Evolutionary conservation across 2,888 invertebrate species (phyloP), one percentile per base, ranked within the genome.

Genomic region (Euproctis similis): DNA sequence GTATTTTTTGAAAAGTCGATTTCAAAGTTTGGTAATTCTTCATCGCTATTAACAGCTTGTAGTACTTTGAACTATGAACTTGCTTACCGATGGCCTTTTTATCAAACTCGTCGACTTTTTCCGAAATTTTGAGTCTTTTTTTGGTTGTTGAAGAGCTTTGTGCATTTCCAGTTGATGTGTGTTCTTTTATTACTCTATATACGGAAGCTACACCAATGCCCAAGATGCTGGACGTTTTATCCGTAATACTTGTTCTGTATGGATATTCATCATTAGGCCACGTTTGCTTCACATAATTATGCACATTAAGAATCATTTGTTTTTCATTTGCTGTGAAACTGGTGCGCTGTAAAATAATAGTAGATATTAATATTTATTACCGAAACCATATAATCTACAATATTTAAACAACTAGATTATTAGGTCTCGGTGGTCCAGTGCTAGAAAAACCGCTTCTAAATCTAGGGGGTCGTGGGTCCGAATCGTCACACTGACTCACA

Each of bases 241-340:
- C 12, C 12, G 11, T 26, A 25, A 37, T 23, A 3, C 21, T 19
- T 9, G 30, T 30, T 26, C 28, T 37, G 12, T 30, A 37, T n/a
- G 37, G 34, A 28, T 37, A 31, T 31, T 34, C 14, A 28, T 34
- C 28, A 12, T 21, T 8, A 9, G 37, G 37, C 37, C 37, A 34
- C 12, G 30, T 25, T 29, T 33, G 13, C 12, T 36, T 25, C 12
- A 32, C 32, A 12, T 36, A 24, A n/a, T 31, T 29, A 16, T 20
- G 20, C 13, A 27, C 20, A 20, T 27, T 21, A 13, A 27, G 12
- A 7, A 27, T 11, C 30, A 34, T 30, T 9, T 23, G 2, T 26
- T 34, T 30, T 24, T 34, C 29, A 16, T 18, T 26, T 12, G 26
- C 13, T 8, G 25, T 28, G 26, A 33, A 28, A 19, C 24, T n/a